A percentile compares a stretch with the other conserved stretches of the same genome.
phyloP scores from a whole-genome alignment of 2,888 invertebrate species.

The Mactromeris polynyma region DNA sequence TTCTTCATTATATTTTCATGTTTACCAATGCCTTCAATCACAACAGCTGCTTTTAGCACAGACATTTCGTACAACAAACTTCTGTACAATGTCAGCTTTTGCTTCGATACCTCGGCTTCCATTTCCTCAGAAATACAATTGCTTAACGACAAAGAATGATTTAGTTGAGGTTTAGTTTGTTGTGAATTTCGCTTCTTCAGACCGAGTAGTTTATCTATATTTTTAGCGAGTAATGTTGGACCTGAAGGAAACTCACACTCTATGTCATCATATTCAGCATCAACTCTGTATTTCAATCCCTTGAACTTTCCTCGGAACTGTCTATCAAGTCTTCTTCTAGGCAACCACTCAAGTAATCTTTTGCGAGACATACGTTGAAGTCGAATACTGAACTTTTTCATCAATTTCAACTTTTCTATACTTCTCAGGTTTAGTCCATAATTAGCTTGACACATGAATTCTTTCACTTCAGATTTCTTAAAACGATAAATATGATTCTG shows the following conservation, averaged over 20 bases:
- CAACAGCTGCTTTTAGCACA: slow-evolving; percentile 49
- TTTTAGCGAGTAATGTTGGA: slow-evolving; percentile 75
- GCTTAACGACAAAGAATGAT: slow-evolving; percentile 65
- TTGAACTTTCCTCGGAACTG: slow-evolving; percentile 44
- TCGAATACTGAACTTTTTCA: slow-evolving; percentile 75
- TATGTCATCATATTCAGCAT: slow-evolving; percentile 22
- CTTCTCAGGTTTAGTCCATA: slow-evolving; percentile 79
- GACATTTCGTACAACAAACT: slow-evolving; percentile 77
- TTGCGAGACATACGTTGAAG: slow-evolving; percentile 70
- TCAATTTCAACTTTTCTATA: slow-evolving; percentile 66
- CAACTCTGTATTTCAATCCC: slow-evolving; percentile 26
- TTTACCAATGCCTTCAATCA: slow-evolving; percentile 42
- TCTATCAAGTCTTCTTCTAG: slow-evolving; percentile 54
- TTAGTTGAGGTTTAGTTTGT: slow-evolving; percentile 11
- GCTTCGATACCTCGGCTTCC: slow-evolving; percentile 77
- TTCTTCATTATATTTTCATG: background rate
- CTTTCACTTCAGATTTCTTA: slow-evolving; percentile 72
- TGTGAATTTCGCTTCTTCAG: slow-evolving; percentile 71
- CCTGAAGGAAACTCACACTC: slow-evolving; percentile 75
- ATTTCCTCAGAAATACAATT: slow-evolving; percentile 80
- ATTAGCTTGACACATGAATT: slow-evolving; percentile 75
- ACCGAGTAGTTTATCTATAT: slow-evolving; percentile 79
- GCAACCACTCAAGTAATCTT: slow-evolving; percentile 75
- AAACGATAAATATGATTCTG: slow-evolving; percentile 80
- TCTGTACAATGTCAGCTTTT: slow-evolving; percentile 75